phyloP scores from a whole-genome alignment of 2,888 invertebrate species.

The Calameuta pallipes region DNA sequence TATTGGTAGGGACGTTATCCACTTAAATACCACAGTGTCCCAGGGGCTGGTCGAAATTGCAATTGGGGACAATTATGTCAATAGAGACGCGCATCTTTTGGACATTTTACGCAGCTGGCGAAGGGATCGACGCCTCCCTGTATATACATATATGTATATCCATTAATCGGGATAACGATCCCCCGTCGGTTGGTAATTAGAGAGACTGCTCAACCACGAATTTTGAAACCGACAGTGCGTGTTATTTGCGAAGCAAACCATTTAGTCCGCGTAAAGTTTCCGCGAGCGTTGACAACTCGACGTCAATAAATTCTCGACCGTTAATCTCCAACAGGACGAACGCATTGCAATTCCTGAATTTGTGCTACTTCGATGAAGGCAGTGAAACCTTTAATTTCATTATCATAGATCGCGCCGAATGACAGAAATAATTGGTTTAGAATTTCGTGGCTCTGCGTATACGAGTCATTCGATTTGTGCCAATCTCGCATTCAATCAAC shows the following conservation, averaged over 20 bases:
- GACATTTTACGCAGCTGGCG: neutral
- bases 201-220: neutral
- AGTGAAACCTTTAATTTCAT: neutral
- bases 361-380: neutral
- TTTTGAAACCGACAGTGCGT: neutral
- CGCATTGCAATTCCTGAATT: neutral
- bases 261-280: neutral
- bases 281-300: neutral
- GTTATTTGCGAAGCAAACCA: neutral
- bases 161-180: neutral
- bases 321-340: neutral
- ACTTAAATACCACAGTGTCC: neutral
- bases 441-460: neutral
- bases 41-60: neutral
- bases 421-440: neutral
- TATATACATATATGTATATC: neutral
- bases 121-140: neutral
- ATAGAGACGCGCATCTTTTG: neutral
- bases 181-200: neutral
- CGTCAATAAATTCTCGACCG: neutral
- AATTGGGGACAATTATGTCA: neutral
- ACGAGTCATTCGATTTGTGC: neutral
- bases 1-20: neutral
- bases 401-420: neutral
- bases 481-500: constrained; percentile 34